phyloP scores from a whole-genome alignment of 1,140 invertebrate genomes.

The Habropoda laboriosa region DNA sequence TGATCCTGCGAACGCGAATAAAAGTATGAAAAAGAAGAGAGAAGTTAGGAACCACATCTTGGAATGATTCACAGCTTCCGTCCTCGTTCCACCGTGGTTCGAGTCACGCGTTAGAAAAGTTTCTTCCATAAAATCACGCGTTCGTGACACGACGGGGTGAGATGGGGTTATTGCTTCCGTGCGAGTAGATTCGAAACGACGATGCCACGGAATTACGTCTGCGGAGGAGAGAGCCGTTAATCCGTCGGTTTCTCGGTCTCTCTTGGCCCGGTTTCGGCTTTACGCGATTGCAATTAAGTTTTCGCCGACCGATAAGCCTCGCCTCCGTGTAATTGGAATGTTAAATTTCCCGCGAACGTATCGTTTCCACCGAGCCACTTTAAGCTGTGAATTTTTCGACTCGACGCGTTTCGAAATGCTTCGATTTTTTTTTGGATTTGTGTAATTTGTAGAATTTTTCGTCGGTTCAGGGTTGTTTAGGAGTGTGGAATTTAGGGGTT shows the following conservation, averaged over 20 bases:
- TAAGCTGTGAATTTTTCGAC: not conserved
- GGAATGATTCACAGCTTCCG: not conserved
- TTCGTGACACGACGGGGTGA: not conserved
- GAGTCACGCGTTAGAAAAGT: too few species aligned
- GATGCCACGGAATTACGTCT: constrained; percentile 32
- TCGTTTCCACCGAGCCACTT: not conserved
- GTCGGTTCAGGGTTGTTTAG: too few species aligned
- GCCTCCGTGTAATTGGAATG: constrained; percentile 56
- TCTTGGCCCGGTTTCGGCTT: not conserved
- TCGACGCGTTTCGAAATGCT: not conserved
- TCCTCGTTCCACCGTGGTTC: not conserved
- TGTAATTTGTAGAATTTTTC: too few species aligned
- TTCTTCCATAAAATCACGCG: constrained; percentile 17
- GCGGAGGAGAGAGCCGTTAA: constrained; percentile 34
- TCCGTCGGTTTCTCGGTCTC: not conserved
- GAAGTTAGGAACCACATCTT: not conserved
- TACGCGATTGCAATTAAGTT: constrained; percentile 61
- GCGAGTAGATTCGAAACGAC: not conserved
- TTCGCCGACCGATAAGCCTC: constrained; percentile 39
- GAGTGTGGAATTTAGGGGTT: too few species aligned
- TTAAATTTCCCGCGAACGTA: constrained; percentile 30
- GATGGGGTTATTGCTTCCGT: constrained; percentile 28
- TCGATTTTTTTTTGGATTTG: too few species aligned
- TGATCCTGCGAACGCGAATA: too few species aligned
- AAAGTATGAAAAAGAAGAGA: not conserved